Evolutionary conservation across 2,888 invertebrate species (phyloP), one percentile per base, ranked within the genome.

Genomic region (Eurois occulta): DNA sequence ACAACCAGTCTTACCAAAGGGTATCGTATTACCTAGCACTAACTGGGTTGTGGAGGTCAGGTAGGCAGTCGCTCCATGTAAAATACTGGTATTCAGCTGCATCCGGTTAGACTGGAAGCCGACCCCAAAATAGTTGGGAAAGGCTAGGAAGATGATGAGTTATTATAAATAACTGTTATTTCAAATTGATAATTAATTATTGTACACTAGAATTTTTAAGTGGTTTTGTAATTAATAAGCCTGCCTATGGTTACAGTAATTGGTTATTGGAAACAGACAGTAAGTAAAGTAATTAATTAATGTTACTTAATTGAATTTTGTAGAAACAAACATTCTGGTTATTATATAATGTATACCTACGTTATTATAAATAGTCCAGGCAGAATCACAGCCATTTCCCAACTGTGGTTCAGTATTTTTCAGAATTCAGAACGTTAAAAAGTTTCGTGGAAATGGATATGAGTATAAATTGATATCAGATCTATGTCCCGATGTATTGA

Each of bases 401-500:
- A 28, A 28, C 4, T 0, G 8, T n/a, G 32, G 8, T 32, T 64
- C 11, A 46, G 2, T 0, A 2, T 28, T 60, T 11, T 43, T 64
- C 24, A 18, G 24, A 28, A 72, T 35, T 52, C 8, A 11, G 11
- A 24, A 18, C 8, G 21, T 28, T 11, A 11, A 74, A 81, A 38
- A 21, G 21, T 46, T 55, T 55, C 24, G 24, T 38, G 28, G 21
- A 65, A 41, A 55, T 41, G n/a, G 11, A 81, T 35, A 46, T 28
- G 46, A 55, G 16, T 35, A 65, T 43, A 66, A 24, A 82, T 58
- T 82, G 21, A 83, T 58, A 58, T 48, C 38, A 43, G 32, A 28
- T 8, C 16, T 35, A 24, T 66, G 28, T 58, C 24, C 16, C 21
- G 32, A 65, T 55, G 48, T 82, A 82, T 76, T 58, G 76, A 82